phyloP scores from a whole-genome alignment of 2,113 vertebrate genomes.

The Myiozetetes cayanensis region DNA sequence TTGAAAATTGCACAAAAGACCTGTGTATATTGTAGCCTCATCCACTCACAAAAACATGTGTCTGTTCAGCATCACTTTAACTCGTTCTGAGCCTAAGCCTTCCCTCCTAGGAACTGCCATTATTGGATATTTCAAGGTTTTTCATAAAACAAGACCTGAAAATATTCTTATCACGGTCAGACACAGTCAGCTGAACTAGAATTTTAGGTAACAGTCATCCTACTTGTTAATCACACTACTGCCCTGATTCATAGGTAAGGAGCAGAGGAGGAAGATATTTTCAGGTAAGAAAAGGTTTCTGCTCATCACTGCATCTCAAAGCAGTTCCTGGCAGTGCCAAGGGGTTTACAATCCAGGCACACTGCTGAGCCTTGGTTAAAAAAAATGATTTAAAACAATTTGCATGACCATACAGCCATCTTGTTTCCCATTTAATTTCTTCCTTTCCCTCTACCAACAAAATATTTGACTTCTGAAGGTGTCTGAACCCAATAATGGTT shows the following conservation, averaged over 20 bases:
- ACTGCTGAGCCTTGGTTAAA: not conserved
- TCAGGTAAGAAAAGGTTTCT: not conserved
- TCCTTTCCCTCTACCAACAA: not conserved
- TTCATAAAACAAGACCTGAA: not conserved
- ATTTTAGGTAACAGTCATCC: not conserved
- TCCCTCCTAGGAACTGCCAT: not conserved
- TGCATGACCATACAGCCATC: not conserved
- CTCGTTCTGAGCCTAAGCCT: not conserved
- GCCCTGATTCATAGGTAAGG: not conserved
- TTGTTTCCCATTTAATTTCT: not conserved
- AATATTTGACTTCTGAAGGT: not conserved
- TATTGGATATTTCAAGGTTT: not conserved
- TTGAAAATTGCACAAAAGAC: not conserved
- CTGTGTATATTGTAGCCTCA: not conserved
- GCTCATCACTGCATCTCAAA: not conserved
- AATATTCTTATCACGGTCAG: not conserved
- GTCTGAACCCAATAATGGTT: not conserved
- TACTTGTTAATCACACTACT: not conserved
- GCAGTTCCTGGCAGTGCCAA: not conserved
- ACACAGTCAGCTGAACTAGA: not conserved
- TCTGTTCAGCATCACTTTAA: not conserved
- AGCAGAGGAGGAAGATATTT: not conserved
- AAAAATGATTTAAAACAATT: not conserved
- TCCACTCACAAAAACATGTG: not conserved
- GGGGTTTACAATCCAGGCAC: not conserved